Evolutionary conservation across 2,888 invertebrate species (phyloP).

Genomic region (Macrosoma leucophasiata): DNA sequence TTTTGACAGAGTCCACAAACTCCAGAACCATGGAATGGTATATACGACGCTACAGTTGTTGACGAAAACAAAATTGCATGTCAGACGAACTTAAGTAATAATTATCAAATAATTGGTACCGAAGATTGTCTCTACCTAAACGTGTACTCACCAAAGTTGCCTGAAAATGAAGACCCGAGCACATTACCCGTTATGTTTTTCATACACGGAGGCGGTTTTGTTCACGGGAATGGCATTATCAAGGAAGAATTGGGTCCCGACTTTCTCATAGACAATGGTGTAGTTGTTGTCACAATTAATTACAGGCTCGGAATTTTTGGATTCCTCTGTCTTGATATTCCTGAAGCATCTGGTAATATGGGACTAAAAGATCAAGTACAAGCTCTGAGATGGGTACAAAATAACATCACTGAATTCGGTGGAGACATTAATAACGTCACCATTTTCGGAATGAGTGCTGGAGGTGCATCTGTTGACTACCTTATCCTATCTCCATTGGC

Average conservation of each 20-base stretch:
- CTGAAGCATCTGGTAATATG: slow-evolving; percentile 51
- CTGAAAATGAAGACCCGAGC: slow-evolving; percentile 13
- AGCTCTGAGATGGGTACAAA: slow-evolving; percentile 48
- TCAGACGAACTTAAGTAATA: slow-evolving; percentile 32
- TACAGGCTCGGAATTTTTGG: slow-evolving; percentile 56
- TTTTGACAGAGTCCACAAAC: slow-evolving; percentile 51
- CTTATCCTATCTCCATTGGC: slow-evolving; percentile 38
- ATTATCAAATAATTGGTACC: slow-evolving; percentile 32
- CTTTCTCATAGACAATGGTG: slow-evolving; percentile 43
- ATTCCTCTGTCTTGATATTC: slow-evolving; percentile 45
- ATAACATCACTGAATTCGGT: slow-evolving; percentile 42
- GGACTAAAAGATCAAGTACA: slow-evolving; percentile 51
- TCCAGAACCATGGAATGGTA: slow-evolving; percentile 51
- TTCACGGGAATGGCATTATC: slow-evolving; percentile 40
- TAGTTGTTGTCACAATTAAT: slow-evolving; percentile 54
- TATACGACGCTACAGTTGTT: slow-evolving; percentile 64
- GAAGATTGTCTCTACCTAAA: slow-evolving; percentile 59
- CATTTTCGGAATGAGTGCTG: slow-evolving; percentile 45
- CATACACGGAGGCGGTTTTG: slow-evolving; percentile 58
- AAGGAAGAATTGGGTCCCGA: slow-evolving; percentile 45
- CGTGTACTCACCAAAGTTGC: slow-evolving; percentile 45
- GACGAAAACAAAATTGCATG: slow-evolving; percentile 31
- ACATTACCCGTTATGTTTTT: slow-evolving; percentile 43
- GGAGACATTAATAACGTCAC: slow-evolving; percentile 48
- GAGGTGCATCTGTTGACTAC: slow-evolving; percentile 43